Evolutionary conservation across 2,888 invertebrate genomes (phyloP).

Genomic region (Malthinus flaveolus): DNA sequence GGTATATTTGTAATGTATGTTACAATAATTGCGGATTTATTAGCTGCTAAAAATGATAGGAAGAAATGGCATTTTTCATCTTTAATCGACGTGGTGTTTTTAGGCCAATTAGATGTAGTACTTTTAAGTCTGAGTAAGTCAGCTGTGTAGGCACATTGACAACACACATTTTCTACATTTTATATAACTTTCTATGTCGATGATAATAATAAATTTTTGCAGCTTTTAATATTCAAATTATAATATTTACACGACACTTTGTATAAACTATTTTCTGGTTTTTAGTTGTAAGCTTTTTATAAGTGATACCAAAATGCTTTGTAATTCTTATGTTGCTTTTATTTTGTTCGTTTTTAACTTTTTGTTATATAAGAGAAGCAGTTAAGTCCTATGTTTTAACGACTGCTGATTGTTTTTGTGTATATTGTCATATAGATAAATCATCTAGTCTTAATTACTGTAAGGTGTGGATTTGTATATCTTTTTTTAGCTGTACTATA

Average conservation of each 20-base stretch:
- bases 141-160: constrained; percentile 9
- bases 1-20: constrained; percentile 1
- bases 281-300: too few relatives aligned
- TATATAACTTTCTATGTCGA: constrained; percentile 20
- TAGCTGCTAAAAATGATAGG: too few relatives aligned
- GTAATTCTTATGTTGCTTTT: too few relatives aligned
- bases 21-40: background rate
- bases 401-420: constrained; percentile 7
- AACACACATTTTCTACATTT: constrained; percentile 27
- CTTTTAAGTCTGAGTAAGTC: constrained; percentile 16
- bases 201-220: constrained; percentile 7
- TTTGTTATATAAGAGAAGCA: constrained; percentile 10
- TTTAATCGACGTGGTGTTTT: constrained; percentile 1
- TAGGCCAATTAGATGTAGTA: constrained; percentile 6
- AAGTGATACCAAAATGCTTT: too few relatives aligned
- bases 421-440: constrained; percentile 10
- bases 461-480: constrained; percentile 26
- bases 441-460: constrained; percentile 28
- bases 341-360: too few relatives aligned
- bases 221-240: constrained; percentile 1
- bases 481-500: constrained; percentile 21
- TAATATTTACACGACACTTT: too few relatives aligned
- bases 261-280: too few relatives aligned
- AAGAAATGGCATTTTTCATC: too few relatives aligned
- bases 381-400: constrained; percentile 7